A percentile compares a stretch with the other conserved stretches of the same genome.
These are phyloP conservation scores for Aporophyla lueneburgensis DNA, from an alignment of 2,888 invertebrate species.

Conservation along the genomic window DNA sequence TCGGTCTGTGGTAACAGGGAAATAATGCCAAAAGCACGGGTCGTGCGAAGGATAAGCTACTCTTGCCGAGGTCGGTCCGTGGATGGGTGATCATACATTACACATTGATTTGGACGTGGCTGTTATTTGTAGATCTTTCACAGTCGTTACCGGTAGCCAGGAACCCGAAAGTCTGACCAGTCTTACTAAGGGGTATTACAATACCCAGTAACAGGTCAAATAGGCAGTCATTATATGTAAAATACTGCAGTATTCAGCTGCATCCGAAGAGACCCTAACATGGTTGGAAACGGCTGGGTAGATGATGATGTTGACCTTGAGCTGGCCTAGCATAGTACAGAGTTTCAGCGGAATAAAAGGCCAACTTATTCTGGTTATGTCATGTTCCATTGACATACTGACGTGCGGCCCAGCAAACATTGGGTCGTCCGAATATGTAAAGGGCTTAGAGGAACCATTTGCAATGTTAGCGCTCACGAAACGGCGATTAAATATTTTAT, in stretches of 20 bases:
- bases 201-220: too few relatives aligned
- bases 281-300: too few relatives aligned
- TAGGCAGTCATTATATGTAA: too few relatives aligned
- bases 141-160: not conserved
- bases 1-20: not conserved
- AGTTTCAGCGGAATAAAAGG: not conserved
- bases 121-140: not conserved
- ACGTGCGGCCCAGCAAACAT: too few relatives aligned
- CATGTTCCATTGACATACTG: not conserved
- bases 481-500: conserved; percentile 11
- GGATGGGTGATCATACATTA: not conserved
- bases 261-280: too few relatives aligned
- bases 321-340: not conserved
- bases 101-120: not conserved
- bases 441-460: not conserved
- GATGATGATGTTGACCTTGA: not conserved
- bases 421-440: not conserved
- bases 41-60: not conserved
- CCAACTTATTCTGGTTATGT: not conserved
- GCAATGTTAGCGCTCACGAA: conserved; percentile 11
- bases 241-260: too few relatives aligned
- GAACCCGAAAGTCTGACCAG: not conserved
- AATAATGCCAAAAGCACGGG: not conserved
- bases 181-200: not conserved
- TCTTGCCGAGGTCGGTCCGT: not conserved